Percentiles rank a stretch among this genome's conserved stretches.
These are phyloP conservation scores for Anser brachyrhynchus DNA, from an alignment of 2,113 vertebrate genomes.

Conservation along the genomic window DNA sequence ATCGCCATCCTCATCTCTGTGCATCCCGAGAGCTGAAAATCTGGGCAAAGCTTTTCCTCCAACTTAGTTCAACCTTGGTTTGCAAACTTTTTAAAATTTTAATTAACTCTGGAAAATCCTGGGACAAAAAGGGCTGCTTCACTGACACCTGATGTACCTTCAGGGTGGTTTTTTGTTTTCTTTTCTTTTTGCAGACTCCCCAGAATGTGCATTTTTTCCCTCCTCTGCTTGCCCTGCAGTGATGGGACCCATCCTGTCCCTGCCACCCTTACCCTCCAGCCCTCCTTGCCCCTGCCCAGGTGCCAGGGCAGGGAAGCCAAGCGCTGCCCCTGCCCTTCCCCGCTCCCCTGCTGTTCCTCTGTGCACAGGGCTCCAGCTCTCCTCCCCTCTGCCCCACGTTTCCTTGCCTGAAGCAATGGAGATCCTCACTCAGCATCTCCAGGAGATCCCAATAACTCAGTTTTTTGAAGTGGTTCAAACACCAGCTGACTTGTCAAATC, in stretches of 20 bases:
- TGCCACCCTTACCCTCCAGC: background rate
- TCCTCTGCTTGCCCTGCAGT: background rate
- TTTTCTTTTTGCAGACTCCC: background rate
- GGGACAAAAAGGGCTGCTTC: background rate
- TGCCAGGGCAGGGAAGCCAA: background rate
- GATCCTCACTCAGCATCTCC: background rate
- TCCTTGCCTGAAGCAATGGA: constrained; percentile 34
- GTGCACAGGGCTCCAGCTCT: background rate
- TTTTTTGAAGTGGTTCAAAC: background rate
- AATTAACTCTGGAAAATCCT: background rate
- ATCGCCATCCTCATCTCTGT: constrained; percentile 13
- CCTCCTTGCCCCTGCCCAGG: background rate
- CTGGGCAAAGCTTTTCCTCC: constrained; percentile 55
- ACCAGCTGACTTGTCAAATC: background rate
- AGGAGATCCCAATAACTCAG: background rate
- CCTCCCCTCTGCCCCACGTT: background rate
- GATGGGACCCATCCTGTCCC: background rate
- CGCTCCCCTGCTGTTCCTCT: background rate
- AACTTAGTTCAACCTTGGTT: constrained; percentile 64
- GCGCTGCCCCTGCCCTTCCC: background rate
- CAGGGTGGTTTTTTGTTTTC: background rate
- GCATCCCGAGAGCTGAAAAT: background rate
- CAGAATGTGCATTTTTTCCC: background rate
- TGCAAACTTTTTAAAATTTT: background rate
- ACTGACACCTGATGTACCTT: rapidly evolving